Evolutionary conservation across 2,113 vertebrate species (phyloP), one percentile per base, ranked within the genome.

Genomic region (Rhizomys pruinosus): DNA sequence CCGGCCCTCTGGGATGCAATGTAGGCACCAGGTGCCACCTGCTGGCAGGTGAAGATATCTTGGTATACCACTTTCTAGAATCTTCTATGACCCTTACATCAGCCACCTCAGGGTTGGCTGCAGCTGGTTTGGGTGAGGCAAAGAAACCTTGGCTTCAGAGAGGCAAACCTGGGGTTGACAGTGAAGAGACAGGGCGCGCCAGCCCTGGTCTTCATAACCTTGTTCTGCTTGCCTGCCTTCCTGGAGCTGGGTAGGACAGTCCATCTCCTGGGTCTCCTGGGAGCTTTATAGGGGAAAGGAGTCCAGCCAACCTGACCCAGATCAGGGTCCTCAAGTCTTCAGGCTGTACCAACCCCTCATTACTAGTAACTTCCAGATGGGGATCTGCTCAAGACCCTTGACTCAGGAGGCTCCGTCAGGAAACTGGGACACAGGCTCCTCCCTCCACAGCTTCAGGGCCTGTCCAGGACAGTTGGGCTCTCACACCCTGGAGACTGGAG

Each of bases 21-120:
- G 42, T 7, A 6, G 79, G 27, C 4, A 4, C 3, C 13, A 0
- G 68, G n/a, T 29, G 85, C 89, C 97, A 39, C 92, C 97, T 97
- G 82, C 91, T 93, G 94, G 73, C 3, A 29, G 25, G 3, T 3
- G 0, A 34, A 1, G 0, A 77, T n/a, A 39, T 22, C 55, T 7
- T 23, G 2, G 4, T 8, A 2, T 0, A 64, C 8, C 20, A 19
- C 47, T 29, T 4, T 72, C 11, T 1, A 27, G 68, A 22, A n/a
- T 6, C 77, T 87, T 55, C 66, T 12, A 0, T 6, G 25, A 52
- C 13, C 4, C 5, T 29, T 4, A 6, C 0, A 0, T 25, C 0
- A 2, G 29, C 0, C 17, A 37, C 85, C 59, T 29, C 5, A 5
- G 44, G n/a, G 32, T 34, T 39, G 44, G 27, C 59, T 29, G 27